Conservation (phyloP, 2,113 vertebrate species). For the Numenius arquata region DNA sequence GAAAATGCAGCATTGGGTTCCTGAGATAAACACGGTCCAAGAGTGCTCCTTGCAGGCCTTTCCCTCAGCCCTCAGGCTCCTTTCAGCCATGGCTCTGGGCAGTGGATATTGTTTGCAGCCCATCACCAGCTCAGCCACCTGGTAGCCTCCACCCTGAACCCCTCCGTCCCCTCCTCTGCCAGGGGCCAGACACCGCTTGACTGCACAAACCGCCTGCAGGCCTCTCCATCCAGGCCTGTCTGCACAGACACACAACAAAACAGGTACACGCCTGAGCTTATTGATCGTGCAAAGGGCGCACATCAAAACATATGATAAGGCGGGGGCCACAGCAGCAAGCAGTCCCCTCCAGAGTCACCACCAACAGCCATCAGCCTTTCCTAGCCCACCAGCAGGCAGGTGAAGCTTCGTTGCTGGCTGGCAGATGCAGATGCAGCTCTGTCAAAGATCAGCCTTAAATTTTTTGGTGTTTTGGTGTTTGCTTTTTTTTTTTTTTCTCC, state of each 20-base stretch:
- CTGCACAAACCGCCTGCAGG: not conserved
- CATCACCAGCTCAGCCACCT: not conserved
- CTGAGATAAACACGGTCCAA: not conserved
- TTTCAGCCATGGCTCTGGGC: not conserved
- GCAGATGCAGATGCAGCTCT: not conserved
- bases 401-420: not conserved
- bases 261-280: rapidly evolving
- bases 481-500: not conserved
- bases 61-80: not conserved
- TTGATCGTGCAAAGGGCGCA: too few relatives aligned
- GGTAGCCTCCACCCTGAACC: not conserved
- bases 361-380: not conserved
- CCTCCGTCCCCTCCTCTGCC: rapidly evolving
- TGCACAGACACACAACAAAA: not conserved
- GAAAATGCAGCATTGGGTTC: rapidly evolving
- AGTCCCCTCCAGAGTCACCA: rapidly evolving
- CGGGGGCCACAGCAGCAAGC: not conserved
- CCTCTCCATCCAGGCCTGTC: not conserved
- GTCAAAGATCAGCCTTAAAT: not conserved
- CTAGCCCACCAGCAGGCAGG: not conserved
- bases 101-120: not conserved
- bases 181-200: not conserved
- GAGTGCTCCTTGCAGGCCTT: not conserved
- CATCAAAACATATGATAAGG: not conserved
- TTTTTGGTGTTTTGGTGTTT: not conserved